Conservation (phyloP, 2,888 invertebrate genomes). For the Callimorpha dominula region DNA sequence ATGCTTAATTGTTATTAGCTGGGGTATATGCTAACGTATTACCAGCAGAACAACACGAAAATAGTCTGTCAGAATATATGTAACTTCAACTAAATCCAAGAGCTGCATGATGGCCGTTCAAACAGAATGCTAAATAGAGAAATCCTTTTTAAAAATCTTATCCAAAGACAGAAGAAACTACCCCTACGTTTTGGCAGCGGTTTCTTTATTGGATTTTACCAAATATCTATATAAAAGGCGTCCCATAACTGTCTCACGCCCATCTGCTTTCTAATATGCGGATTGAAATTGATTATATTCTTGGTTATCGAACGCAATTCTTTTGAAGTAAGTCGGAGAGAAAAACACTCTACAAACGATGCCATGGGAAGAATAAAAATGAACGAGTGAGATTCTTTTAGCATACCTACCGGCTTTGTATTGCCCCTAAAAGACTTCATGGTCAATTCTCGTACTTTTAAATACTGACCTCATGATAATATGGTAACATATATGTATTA, state of each 20-base stretch:
- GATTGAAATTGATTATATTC: neutral
- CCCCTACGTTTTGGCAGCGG: conserved; percentile 4
- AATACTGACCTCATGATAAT: too few relatives aligned
- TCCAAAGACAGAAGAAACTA: neutral
- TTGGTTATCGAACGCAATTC: neutral
- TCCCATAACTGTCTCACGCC: neutral
- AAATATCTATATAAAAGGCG: conserved; percentile 24
- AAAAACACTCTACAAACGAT: too few relatives aligned
- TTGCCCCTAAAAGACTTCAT: too few relatives aligned
- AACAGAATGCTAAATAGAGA: neutral
- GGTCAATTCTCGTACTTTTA: too few relatives aligned
- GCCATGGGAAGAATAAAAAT: too few relatives aligned
- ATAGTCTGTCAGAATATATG: neutral
- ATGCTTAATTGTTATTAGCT: conserved; percentile 6
- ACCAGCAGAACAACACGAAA: neutral
- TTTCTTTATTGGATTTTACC: conserved; percentile 31
- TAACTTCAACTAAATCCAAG: neutral
- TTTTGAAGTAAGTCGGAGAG: too few relatives aligned
- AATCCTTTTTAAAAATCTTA: neutral
- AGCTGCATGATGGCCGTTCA: neutral
- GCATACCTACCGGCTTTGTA: too few relatives aligned
- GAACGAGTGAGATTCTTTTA: too few relatives aligned
- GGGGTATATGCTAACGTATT: neutral
- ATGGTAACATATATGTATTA: too few relatives aligned
- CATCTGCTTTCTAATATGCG: neutral